Base-by-base conservation (phyloP, 2,888 invertebrate species). In the Ormyrus thymus region DNA sequence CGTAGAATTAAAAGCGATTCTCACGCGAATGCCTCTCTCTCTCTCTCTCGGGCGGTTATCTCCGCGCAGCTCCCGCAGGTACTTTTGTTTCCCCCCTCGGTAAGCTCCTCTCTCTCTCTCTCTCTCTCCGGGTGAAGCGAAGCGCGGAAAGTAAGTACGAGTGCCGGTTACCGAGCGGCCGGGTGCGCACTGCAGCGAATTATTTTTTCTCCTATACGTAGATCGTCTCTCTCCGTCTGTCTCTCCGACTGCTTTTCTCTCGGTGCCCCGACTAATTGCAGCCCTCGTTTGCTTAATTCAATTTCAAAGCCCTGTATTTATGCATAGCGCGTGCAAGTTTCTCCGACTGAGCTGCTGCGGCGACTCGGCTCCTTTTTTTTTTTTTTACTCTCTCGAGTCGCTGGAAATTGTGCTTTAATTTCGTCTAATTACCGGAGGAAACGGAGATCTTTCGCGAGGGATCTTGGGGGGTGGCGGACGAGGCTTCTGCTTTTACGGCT, bases 71-170 rank as follows among this genome's bases (percentile, higher is more conserved):
- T 13, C 53, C 13, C 51, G 11, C 61, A 53, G 6, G 3, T 15
- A 53, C 11, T 11, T 11, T 7, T 11, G 11, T 45, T 11, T 61
- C 61, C 45, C 59, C 59, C 50, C 15, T 29, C 43, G 29, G 15
- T 9, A 48, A 58, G 65, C 71, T 58, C 4, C 29, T 29, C 29
- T 29, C 29, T 29, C 29, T 29, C 29, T 29, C 29, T 29, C 4
- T 29, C 29, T 29, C 29, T 29, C 29, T 29, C 29, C 45, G 58
- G 9, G 65, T 77, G 71, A 71, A 77, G 7, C 66, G 51, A 66
- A 77, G 77, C 70, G 71, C 58, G 76, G 13, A 70, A 69, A 66
- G 65, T 64, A 46, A 50, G 70, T 53, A 46, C 55, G 69, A 78
- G 62, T 69, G 62, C 68, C 29, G 29, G 73, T 72, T 68, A 73